A percentile compares a stretch with the other conserved stretches of the same genome.
Evolutionary conservation across 2,113 vertebrate species (phyloP).

Genomic region (Xenotilapia leptura): DNA sequence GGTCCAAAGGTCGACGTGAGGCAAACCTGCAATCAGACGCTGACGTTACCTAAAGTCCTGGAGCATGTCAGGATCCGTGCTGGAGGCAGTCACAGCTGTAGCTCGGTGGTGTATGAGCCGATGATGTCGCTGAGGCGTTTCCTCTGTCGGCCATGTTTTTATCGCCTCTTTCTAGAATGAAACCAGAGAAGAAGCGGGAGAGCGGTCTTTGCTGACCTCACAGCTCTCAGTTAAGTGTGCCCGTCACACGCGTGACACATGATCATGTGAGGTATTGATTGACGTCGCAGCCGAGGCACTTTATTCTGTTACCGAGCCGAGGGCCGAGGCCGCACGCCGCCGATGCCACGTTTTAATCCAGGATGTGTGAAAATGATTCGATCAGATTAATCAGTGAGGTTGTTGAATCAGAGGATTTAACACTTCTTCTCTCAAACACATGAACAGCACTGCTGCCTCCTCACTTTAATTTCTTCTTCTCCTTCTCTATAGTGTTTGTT

Average conservation of each 20-base stretch:
- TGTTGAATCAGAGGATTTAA: background rate
- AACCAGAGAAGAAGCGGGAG: background rate
- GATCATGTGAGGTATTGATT: conserved; percentile 5
- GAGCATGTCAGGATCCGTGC: rapidly evolving
- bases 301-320: rapidly evolving
- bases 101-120: background rate
- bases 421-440: background rate
- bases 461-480: background rate
- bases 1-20: rapidly evolving
- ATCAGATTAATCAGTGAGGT: background rate
- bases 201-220: background rate
- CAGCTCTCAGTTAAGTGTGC: background rate
- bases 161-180: background rate
- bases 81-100: background rate
- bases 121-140: background rate
- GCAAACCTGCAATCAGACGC: background rate
- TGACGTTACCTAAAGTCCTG: background rate
- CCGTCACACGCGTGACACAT: background rate
- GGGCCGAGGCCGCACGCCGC: background rate
- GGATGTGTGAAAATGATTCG: background rate
- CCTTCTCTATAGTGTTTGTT: rapidly evolving
- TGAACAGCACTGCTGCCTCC: background rate
- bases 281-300: background rate
- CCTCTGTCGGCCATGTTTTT: background rate
- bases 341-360: background rate